Evolutionary conservation across 2,888 invertebrate species (phyloP), one percentile per base, ranked within the genome.

Genomic region (Carcina quercana): DNA sequence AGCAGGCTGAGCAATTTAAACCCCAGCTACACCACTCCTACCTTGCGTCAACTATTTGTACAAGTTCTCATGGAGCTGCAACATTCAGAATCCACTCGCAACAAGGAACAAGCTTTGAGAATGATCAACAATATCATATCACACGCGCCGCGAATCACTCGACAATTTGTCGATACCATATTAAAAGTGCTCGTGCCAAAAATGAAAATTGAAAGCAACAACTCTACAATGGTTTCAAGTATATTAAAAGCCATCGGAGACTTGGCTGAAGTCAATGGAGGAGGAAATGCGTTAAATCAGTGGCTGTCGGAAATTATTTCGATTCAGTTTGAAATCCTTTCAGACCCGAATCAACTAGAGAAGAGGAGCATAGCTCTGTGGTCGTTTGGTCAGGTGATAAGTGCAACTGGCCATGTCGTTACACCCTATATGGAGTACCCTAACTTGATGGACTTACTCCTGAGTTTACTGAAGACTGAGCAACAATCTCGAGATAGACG

Each of bases 21-120:
- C 83, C 99, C 99, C 0, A 98, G 98, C 1, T 98, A 98, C 62
- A 96, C 98, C 2, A 95, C 98, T 88, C 98, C 99, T 0, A 94
- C 95, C 17, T 84, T 99, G 15, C 86, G 99, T 15, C 95, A 97
- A 65, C 90, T 95, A 8, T 87, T 98, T 35, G 93, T 98, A 10
- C 91, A 98, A 86, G 88, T 97, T 38, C 79, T 98, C 24, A 95
- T 95, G 12, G 98, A 98, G 66, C 70, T 98, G 38, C 96, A 97
- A 56, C 93, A 97, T 76, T 97, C 97, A 17, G 98, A 98, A 27
- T 93, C 97, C 61, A 94, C 95, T 8, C 87, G 97, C 24, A 97
- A 97, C 66, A 98, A 98, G 69, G 98, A 98, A 66, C 97, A 98
- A 64, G 94, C 96, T 24, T 94, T 98, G 0, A 87, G 94, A 45